Evolutionary conservation across 2,888 invertebrate genomes (phyloP), one percentile per base, ranked within the genome.

Genomic region (Pseudoips prasinana): DNA sequence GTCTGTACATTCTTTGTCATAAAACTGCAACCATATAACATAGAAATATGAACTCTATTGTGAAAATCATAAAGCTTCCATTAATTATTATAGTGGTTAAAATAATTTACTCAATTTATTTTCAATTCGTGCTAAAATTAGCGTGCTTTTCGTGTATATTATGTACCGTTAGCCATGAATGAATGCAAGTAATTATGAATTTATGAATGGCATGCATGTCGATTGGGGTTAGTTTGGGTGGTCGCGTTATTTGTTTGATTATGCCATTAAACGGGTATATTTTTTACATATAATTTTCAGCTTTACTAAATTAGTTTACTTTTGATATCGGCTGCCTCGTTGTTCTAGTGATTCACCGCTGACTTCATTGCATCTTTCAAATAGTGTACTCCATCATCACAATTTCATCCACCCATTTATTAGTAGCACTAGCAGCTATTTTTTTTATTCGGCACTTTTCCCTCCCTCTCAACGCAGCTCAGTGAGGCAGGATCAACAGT

Each of bases 1-100:
- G 46, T 62, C 54, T 55, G 63, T 63, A 63, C 61, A 63, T 67
- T 70, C 75, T 74, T 85, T 80, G 77, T 82, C 67, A 46, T 30
- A 50, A 55, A 62, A 53, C 49, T 44, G 29, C 41, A 36, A 36
- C 9, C 7, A n/a, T n/a, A 32, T 10, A 26, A 23, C 26, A 50
- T 26, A 22, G 29, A 28, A 64, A 58, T 57, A 49, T 38, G 18
- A 8, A 43, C 50, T 44, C 36, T 67, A 53, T 10, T 0, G 0
- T 1, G 3, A 1, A 2, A 1, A 0, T 0, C 0, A 8, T 39
- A 63, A 30, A 35, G 57, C 44, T 29, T 22, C 49, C 22, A 41
- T 54, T 55, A n/a, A 28, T 10, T 8, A 20, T 14, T 8, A 4
- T 7, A 1, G 7, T 17, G 4, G 18, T 26, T 29, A 28, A 24